Evolutionary conservation across 2,797 vertebrate genomes (phyloP).

Genomic region (Sylvilagus floridanus): DNA sequence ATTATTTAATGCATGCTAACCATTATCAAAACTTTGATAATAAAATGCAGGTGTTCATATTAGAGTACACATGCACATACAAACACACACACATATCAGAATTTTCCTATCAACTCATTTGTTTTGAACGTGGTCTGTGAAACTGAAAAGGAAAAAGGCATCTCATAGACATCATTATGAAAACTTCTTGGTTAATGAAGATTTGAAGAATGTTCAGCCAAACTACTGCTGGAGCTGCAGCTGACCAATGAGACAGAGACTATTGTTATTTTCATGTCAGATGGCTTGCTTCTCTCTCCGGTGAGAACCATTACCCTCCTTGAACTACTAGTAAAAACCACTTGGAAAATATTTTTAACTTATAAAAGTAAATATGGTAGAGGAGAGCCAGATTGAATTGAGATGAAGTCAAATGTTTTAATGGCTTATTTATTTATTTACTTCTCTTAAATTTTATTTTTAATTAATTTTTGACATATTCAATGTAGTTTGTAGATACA

Average conservation of each 20-base stretch:
- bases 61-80: no score
- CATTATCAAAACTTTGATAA: constrained; percentile 32
- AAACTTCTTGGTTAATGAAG: constrained; percentile 42
- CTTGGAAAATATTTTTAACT: constrained; percentile 64
- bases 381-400: not conserved
- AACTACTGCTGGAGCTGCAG: constrained; percentile 49
- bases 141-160: constrained; percentile 57
- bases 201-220: constrained; percentile 54
- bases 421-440: not conserved
- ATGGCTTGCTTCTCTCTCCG: constrained; percentile 60
- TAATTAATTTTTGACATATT: no score
- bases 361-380: constrained; percentile 59
- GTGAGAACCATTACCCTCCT: constrained; percentile 48
- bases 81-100: not conserved
- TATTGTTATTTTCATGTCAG: constrained; percentile 53
- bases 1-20: not conserved
- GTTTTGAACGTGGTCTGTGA: constrained; percentile 28
- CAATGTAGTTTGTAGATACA: no score
- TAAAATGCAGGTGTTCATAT: not conserved
- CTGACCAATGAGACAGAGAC: constrained; percentile 44
- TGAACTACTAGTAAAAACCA: constrained; percentile 23
- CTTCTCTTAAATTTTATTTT: no score
- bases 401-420: constrained; percentile 40
- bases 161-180: constrained; percentile 32
- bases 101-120: not conserved